Evolutionary conservation across 1,140 invertebrate genomes (phyloP), one percentile per base, ranked within the genome.

Genomic region (Hestina assimilis): DNA sequence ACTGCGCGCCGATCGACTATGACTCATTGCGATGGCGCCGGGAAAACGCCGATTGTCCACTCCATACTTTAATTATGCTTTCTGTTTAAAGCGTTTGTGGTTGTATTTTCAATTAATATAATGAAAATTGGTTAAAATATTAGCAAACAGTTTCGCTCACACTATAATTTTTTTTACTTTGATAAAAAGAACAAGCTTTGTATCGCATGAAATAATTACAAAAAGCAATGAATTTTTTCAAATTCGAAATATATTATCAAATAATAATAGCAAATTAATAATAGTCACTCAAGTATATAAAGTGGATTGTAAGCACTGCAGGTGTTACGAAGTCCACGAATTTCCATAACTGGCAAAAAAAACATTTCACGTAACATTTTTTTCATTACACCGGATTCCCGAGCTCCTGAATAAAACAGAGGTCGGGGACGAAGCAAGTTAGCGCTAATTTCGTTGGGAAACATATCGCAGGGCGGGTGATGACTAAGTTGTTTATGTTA

Each of bases 271-370:
- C n/a, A n/a, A n/a, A n/a, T n/a, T n/a, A n/a, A n/a, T n/a, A n/a
- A n/a, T n/a, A n/a, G n/a, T n/a, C n/a, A n/a, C n/a, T n/a, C n/a
- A n/a, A n/a, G n/a, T n/a, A n/a, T n/a, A n/a, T n/a, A n/a, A n/a
- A n/a, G n/a, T n/a, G n/a, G n/a, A n/a, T n/a, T 29, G 9, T 47
- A 21, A 28, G 12, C 15, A 19, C 28, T 67, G 56, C 63, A 75
- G 71, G 69, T 75, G 71, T 71, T 53, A 42, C 53, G 64, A 55
- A 70, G 69, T 65, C 63, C 56, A 52, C 69, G 63, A 72, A 82
- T 79, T 79, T 84, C 64, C 73, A 80, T 80, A 80, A 82, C 75
- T 75, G 72, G 70, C 51, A 59, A 66, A 74, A 75, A 76, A 76
- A 79, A 72, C 63, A 74, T 70, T 66, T 42, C 69, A 76, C 72